Base-by-base conservation (phyloP, 30 jellyfish, hydroid and myxozoan genomes). In the Aurelia coerulea region DNA sequence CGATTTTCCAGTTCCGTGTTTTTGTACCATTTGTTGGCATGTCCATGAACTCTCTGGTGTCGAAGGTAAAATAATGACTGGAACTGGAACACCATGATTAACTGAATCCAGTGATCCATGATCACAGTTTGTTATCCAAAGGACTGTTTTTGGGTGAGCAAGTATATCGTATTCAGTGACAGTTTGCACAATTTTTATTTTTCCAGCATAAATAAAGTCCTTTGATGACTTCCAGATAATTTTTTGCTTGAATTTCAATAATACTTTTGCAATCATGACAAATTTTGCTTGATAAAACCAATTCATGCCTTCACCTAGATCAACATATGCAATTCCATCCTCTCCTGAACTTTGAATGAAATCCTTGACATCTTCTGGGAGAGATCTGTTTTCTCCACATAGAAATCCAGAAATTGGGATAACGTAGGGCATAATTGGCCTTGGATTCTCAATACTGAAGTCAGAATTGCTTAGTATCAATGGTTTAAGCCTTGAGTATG, bases 391-490 rank as follows among this genome's bases (percentile, higher is more conserved):
- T 7, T 78, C 78, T 16, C 71, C 34, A 67, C 34, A 17, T 13
- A 63, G 54, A 17, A 88, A 34, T 7, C 96, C 96, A 15, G 88
- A 66, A 33, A 88, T 60, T n/a, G 82, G 96, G 16, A 88, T 72
- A 19, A 80, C 88, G 42, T 29, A 49, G 29, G 96, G 96, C 91
- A 79, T 39, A 10, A 78, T 15, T 17, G 96, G 88, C 50, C 78
- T 69, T 16, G 96, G 91, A 41, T 29, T 53, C 65, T 88, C 96
- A 58, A 67, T 50, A 51, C 34, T 17, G 68, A 59, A 78, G 62
- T 88, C 96, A 23, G 77, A 52, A 42, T 88, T 88, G 14, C 41
- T 33, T 8, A 88, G n/a, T 29, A 88, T 46, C 52, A 88, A 81
- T 68, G 96, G 96, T 42, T 70, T 78, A 13, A 17, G 33, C 64